Evolutionary conservation across 2,113 vertebrate genomes (phyloP).

Genomic region (Mustela lutreola): DNA sequence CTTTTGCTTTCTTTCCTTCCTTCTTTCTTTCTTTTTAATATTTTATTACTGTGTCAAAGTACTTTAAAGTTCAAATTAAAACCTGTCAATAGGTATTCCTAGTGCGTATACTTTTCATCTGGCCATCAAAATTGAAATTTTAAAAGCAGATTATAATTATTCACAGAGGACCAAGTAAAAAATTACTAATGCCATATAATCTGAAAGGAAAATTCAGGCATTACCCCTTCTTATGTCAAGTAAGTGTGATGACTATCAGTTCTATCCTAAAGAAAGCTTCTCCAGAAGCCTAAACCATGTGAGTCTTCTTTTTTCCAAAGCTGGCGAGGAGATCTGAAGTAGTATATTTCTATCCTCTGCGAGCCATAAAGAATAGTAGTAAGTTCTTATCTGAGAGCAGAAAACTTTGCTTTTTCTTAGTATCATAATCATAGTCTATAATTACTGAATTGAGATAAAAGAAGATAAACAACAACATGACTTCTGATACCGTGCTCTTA

Average conservation of each 20-base stretch:
- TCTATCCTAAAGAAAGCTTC: not conserved
- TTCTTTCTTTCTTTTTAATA: not conserved
- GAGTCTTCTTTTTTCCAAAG: not conserved
- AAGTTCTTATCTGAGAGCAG: not conserved
- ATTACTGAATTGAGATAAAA: conserved; percentile 1
- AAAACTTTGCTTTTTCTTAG: not conserved
- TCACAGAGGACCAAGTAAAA: not conserved
- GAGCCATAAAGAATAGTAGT: not conserved
- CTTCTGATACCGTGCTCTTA: not conserved
- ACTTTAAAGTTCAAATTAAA: conserved; percentile 39
- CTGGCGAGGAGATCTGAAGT: not conserved
- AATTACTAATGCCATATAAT: not conserved
- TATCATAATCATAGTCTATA: not conserved
- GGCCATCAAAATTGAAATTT: not conserved
- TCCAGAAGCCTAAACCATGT: not conserved
- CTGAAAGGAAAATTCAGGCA: not conserved
- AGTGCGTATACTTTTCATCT: not conserved
- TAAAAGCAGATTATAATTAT: not conserved
- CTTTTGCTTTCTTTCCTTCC: too few relatives aligned
- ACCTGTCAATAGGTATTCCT: not conserved
- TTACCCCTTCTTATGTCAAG: not conserved
- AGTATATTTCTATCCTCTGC: not conserved
- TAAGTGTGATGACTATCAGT: not conserved
- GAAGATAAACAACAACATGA: not conserved
- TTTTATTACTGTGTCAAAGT: not conserved